Base-by-base conservation (phyloP, 2,113 vertebrate genomes). In the Nothocercus nigrocapillus region DNA sequence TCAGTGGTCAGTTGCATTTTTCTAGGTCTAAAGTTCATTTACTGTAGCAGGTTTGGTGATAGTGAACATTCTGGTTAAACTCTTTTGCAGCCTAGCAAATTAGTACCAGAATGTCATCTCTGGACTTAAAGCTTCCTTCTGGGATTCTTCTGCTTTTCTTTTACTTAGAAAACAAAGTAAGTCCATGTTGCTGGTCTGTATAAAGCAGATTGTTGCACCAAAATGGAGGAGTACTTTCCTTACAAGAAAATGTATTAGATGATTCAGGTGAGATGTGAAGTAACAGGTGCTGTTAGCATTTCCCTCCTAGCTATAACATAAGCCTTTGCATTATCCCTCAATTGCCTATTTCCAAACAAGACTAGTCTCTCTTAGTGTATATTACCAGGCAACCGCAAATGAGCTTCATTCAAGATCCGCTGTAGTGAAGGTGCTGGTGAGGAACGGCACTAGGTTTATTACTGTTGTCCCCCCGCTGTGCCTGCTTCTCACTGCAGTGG, bases 1-100 rank as follows among this genome's bases (percentile, higher is more conserved):
- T 76, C 74, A 79, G 9, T 28, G 7, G 69, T 87, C 22, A 0
- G 54, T 81, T 85, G 70, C 63, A 7, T 92, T 95, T 91, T 90
- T 85, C 54, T 84, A 74, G 63, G 84, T 93, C 63, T 82, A 63
- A 89, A 96, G 87, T 82, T 96, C 70, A 59, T 63, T 62, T 68
- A 45, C 64, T 76, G 47, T 68, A 49, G 36, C 68, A 34, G 77
- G 47, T 87, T 62, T 70, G 30, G 75, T 92, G 85, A 42, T 34
- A 66, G 38, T 1, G 1, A 94, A 79, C 53, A 22, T 36, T 40
- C 54, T 79, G 34, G 30, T 91, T 94, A 62, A 3, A 63, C 47
- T 53, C 79, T 90, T 74, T 8, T 80, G 59, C 74, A 85, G 40
- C 75, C 67, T 74, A 87, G 63, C 62, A 86, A 13, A 72, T 56